These are phyloP conservation scores for Lateolabrax maculatus DNA, from an alignment of 2,797 vertebrate species.

Conservation along the genomic window DNA sequence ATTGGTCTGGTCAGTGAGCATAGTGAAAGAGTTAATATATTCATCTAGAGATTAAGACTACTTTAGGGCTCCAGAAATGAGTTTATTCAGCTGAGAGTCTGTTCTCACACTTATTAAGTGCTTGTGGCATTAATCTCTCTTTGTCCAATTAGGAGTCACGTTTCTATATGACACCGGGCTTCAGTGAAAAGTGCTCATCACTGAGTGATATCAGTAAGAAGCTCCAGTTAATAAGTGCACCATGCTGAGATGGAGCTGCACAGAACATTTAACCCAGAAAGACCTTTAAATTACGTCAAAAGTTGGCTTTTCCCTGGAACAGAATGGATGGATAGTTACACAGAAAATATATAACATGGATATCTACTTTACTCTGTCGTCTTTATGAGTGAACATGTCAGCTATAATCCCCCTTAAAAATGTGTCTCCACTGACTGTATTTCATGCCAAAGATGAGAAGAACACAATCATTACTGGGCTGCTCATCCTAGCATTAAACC, in stretches of 20 bases:
- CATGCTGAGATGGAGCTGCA: slow-evolving; percentile 12
- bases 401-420: too few relatives aligned
- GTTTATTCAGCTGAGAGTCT: slow-evolving; percentile 55
- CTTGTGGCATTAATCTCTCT: slow-evolving; percentile 63
- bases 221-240: not conserved
- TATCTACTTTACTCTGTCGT: not conserved
- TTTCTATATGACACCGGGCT: slow-evolving; percentile 40
- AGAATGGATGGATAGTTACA: not conserved
- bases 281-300: not conserved
- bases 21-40: slow-evolving; percentile 24
- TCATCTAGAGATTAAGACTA: slow-evolving; percentile 51
- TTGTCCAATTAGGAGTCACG: slow-evolving; percentile 56
- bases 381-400: too few relatives aligned
- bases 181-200: slow-evolving; percentile 24
- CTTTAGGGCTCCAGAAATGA: slow-evolving; percentile 48
- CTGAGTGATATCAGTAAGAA: slow-evolving; percentile 15
- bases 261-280: slow-evolving; percentile 37
- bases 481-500: not conserved
- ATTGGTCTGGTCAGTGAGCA: slow-evolving; percentile 47
- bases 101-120: slow-evolving; percentile 73
- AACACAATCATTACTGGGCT: too few relatives aligned
- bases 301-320: not conserved
- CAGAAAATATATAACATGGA: not conserved
- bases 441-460: not conserved
- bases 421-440: not conserved